Evolutionary conservation across 2,113 vertebrate species (phyloP), one percentile per base, ranked within the genome.

Genomic region (Mustela nigripes): DNA sequence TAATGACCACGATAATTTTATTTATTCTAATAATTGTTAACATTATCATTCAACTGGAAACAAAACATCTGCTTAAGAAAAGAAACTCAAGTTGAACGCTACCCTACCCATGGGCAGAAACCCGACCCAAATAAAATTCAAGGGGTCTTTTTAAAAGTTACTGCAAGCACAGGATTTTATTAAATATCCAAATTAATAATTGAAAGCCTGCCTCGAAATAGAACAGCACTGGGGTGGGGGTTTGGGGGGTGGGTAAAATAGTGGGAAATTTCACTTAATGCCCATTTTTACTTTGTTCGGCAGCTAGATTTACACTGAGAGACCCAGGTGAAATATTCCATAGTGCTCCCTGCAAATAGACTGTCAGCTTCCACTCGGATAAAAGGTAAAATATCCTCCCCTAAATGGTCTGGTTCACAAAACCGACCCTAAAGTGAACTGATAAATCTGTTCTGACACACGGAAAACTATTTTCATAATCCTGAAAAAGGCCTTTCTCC

Each of bases 291-390:
- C 98, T 96, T 97, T 82, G 86, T 94, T 90, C 78, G 84, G 92
- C 28, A 0, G 97, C 83, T 86, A 71, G 94, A 97, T 96, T 97
- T 93, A 97, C 96, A 76, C 97, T 21, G 86, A 94, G 82, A 94
- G 78, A 87, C 69, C 5, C 86, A 48, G 91, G 91, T 97, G 96
- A 98, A 98, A 95, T 93, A 96, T 91, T 97, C 97, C 39, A 33
- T 1, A 18, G 85, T 60, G 89, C 89, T 58, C 69, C 97, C 96
- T 95, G 91, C 95, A 97, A 95, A 97, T 85, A 87, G 93, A 97
- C 96, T 97, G 97, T 95, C 97, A 98, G 91, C 96, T 91, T 95
- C 97, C 96, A 95, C 97, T 97, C 97, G 84, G 97, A 97, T 97
- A 93, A 97, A 97, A 98, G 93, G 93, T 92, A 95, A 97, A 97